Percentiles rank a stretch among this genome's conserved stretches.
phyloP scores from a whole-genome alignment of 2,888 invertebrate genomes.

The Azorinus chamasolen region DNA sequence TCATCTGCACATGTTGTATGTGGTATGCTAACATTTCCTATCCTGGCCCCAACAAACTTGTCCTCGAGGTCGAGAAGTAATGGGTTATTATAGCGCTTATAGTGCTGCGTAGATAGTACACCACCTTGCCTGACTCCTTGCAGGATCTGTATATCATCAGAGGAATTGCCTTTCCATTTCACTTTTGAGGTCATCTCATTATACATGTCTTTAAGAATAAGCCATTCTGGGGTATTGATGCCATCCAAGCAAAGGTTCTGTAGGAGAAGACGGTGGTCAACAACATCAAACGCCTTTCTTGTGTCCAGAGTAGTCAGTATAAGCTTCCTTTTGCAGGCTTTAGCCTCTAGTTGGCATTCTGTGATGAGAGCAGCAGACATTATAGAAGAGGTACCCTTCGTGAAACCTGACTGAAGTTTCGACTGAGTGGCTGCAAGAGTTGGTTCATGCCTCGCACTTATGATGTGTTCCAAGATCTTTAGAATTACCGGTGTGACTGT shows the following conservation, averaged over 20 bases:
- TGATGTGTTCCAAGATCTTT: not conserved
- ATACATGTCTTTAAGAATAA: not conserved
- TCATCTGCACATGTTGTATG: conserved; percentile 18
- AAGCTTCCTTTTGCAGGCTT: not conserved
- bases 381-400: not conserved
- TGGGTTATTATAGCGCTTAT: conserved; percentile 20
- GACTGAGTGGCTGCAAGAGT: not conserved
- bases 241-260: not conserved
- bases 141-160: not conserved
- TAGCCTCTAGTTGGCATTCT: conserved; percentile 10
- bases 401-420: not conserved
- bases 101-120: conserved; percentile 19
- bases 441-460: not conserved
- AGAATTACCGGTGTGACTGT: not conserved
- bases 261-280: conserved; percentile 1
- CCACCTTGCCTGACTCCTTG: conserved; percentile 24
- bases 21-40: conserved; percentile 6
- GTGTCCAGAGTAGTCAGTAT: conserved; percentile 4
- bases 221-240: not conserved
- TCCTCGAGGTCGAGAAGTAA: conserved; percentile 13
- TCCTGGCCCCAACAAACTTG: not conserved
- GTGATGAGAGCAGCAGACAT: not conserved
- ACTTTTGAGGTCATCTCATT: conserved; percentile 1
- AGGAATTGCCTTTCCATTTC: not conserved
- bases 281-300: conserved; percentile 8